Evolutionary conservation across 2,888 invertebrate genomes (phyloP), one percentile per base, ranked within the genome.

Genomic region (Cephalotes varians): DNA sequence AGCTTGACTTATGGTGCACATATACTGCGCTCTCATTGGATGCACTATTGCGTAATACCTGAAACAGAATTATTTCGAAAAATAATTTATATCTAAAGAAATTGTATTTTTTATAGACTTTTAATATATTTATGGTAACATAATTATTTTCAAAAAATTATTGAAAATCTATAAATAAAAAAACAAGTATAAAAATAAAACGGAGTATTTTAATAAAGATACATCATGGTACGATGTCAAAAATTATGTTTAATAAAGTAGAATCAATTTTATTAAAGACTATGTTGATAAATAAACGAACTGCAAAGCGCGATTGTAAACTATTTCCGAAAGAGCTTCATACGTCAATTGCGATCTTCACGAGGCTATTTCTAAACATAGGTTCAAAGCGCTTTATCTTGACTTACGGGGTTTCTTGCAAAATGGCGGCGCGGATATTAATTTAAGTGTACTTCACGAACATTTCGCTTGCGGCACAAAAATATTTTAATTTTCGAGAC

Each of bases 41-140:
- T 97, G 96, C 34, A 96, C 96, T 83, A 97, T 97, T 69, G 97
- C 97, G 91, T 97, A 96, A 93, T 96, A 97, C 92, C 97, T 97
- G 94, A 51, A 94, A 94, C 81, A 85, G n/a, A n/a, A 72, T 72
- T 31, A 72, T 72, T 44, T n/a, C 6, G 28, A 54, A n/a, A 54
- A 31, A 40, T 31, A 51, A 28, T 40, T 25, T 12, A 72, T 3
- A 56, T 4, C 6, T 40, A 9, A 40, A 44, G 2, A 31, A 65
- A n/a, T 2, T 10, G n/a, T n/a, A n/a, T n/a, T 18, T 54, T 56
- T 56, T 40, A 18, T 2, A 10, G 15, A 18, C 9, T 51, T 71
- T 6, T 0, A 44, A 37, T 56, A 40, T 28, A 54, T 71, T 2
- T 34, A 21, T 18, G 25, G 9, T 34, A 21, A 69, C 15, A 37